Conservation (phyloP, 35 echinoderm and acorn worm genomes). For the Heliocidaris erythrogramma region DNA sequence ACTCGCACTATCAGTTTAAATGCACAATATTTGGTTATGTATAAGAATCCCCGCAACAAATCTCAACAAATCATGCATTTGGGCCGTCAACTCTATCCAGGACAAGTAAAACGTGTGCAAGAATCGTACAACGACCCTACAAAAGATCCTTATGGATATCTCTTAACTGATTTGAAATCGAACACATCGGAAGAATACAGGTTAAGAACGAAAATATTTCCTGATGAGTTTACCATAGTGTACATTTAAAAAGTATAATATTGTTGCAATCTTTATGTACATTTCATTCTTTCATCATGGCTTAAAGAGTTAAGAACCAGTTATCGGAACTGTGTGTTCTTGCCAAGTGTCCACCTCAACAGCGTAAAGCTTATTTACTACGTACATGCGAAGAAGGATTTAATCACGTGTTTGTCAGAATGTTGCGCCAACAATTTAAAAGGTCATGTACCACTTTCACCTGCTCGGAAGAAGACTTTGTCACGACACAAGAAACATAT, state of each 20-base stretch:
- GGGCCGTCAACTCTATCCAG: constrained; percentile 50
- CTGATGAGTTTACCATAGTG: constrained; percentile 24
- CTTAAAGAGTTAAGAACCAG: constrained; percentile 38
- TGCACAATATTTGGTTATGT: constrained; percentile 41
- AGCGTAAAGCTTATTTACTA: constrained; percentile 27
- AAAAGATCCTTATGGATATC: constrained; percentile 47
- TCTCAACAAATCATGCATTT: constrained; percentile 57
- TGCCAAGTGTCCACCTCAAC: constrained; percentile 38
- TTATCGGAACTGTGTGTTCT: constrained; percentile 18
- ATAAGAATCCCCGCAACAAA: constrained; percentile 50
- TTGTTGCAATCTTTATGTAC: neutral
- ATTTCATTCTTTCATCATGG: constrained; percentile 35
- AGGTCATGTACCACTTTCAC: constrained; percentile 23
- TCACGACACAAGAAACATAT: constrained; percentile 36
- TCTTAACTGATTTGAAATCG: constrained; percentile 53
- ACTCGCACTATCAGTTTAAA: constrained; percentile 59
- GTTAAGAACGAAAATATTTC: constrained; percentile 51
- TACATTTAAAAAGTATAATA: constrained; percentile 31
- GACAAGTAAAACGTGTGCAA: constrained; percentile 47
- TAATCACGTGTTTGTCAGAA: constrained; percentile 31
- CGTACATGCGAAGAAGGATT: neutral
- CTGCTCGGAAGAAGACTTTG: constrained; percentile 47
- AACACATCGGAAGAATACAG: constrained; percentile 36
- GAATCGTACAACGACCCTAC: constrained; percentile 54
- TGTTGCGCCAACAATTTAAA: constrained; percentile 53